Evolutionary conservation across 2,888 invertebrate genomes (phyloP), one percentile per base, ranked within the genome.

Genomic region (Ceriagrion tenellum): DNA sequence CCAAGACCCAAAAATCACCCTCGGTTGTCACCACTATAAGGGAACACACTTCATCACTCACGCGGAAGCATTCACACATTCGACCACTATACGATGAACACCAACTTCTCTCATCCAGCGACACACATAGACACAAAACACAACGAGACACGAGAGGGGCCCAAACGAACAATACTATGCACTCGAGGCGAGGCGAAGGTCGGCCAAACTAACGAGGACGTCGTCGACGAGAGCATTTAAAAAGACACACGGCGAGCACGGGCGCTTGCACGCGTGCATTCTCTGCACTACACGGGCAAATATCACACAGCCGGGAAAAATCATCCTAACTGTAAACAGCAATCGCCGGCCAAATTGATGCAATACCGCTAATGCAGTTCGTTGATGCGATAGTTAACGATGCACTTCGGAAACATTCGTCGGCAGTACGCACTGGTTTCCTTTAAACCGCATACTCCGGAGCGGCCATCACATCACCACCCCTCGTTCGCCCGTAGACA

Each of bases 391-490:
- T 81, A 35, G 26, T 26, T 35, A 18, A 35, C 35, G 81, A 81
- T 35, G 81, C n/a, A 81, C 13, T 18, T 81, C 26, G 8, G 81
- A 81, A 81, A 35, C 81, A 8, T 26, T 13, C 10, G 69, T n/a
- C 69, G 69, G 81, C 8, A 35, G 35, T 8, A 3, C 35, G 81
- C 81, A 81, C 81, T 81, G 30, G 81, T 35, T 35, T 81, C 81
- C 30, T 81, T 81, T 81, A 35, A 81, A 81, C 10, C 81, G 81
- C 81, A 81, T 81, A 35, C 35, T 81, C 81, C 35, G 81, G 81
- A 35, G 81, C 81, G 81, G 81, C 81, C 81, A 81, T 81, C 30
- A 81, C 81, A 81, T 81, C 81, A 35, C 81, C 81, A 81, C 81
- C 81, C 30, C 81, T 35, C 81, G 69, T n/a, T 69, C 69, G 69